Percentiles rank a stretch among this genome's conserved stretches.
phyloP scores from a whole-genome alignment of 1,140 invertebrate genomes.

The Reticulitermes speratus region DNA sequence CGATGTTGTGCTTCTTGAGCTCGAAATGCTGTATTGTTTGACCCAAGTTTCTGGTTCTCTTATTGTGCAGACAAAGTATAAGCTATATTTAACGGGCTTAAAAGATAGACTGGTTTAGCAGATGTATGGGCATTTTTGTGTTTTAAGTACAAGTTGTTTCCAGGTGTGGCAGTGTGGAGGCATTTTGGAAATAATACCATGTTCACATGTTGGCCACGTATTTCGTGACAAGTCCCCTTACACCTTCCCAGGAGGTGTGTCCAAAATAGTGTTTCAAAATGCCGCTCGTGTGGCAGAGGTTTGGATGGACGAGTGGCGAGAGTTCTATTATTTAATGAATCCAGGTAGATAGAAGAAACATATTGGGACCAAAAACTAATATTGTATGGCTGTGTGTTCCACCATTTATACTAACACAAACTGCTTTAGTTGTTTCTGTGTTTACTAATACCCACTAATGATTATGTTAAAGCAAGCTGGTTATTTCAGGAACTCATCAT shows the following conservation, averaged over 20 bases:
- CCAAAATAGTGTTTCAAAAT: slow-evolving; percentile 96
- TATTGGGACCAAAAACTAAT: background rate
- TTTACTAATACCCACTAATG: slow-evolving; percentile 9
- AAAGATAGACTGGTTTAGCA: too few species aligned
- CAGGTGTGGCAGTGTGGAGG: slow-evolving; percentile 99
- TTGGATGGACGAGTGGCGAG: slow-evolving; percentile 98
- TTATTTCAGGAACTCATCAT: background rate
- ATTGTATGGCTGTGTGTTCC: slow-evolving; percentile 14
- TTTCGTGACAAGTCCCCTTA: slow-evolving; percentile 99
- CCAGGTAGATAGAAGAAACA: slow-evolving; percentile 70
- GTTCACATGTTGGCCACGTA: slow-evolving; percentile 96
- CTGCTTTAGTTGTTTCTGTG: background rate
- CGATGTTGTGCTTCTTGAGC: too few species aligned
- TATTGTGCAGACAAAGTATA: too few species aligned
- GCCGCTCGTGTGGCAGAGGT: slow-evolving; percentile 94
- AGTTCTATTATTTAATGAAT: slow-evolving; percentile 98
- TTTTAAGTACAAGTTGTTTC: slow-evolving; percentile 38
- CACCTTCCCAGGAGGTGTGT: slow-evolving; percentile 97
- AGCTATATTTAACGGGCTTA: too few species aligned
- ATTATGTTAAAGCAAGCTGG: background rate
- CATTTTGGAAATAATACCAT: slow-evolving; percentile 91
- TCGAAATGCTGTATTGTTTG: too few species aligned
- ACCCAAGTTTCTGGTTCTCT: too few species aligned
- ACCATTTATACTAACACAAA: background rate
- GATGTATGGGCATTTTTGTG: background rate